A percentile compares a stretch with the other conserved stretches of the same genome.
Evolutionary conservation across 2,888 invertebrate species (phyloP).

Genomic region (Tenodera sinensis): DNA sequence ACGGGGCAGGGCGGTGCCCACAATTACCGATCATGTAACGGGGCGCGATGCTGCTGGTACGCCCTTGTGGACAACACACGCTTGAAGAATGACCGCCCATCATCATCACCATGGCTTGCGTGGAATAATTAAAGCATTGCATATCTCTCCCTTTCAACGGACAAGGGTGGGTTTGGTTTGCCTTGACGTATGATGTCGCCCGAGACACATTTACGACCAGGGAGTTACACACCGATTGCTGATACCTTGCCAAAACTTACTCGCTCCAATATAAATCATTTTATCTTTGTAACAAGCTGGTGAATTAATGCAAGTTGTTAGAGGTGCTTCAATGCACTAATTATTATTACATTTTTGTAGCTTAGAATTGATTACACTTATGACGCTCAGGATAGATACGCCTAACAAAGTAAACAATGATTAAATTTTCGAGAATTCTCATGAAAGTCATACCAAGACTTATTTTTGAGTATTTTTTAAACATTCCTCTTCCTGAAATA

Average conservation of each 20-base stretch:
- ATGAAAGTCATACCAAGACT: too few species aligned
- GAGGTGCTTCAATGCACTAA: too few species aligned
- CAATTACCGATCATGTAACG: conserved; percentile 17
- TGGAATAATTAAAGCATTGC: background rate
- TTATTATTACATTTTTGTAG: too few species aligned
- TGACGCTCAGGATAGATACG: too few species aligned
- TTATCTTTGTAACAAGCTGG: too few species aligned
- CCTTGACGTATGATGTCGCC: background rate
- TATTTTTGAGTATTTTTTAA: too few species aligned
- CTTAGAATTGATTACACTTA: too few species aligned
- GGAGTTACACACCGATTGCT: background rate
- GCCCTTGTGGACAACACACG: background rate
- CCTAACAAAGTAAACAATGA: too few species aligned
- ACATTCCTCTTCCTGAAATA: too few species aligned
- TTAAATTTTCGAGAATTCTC: too few species aligned
- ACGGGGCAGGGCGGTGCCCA: conserved; percentile 7
- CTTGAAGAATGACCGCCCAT: background rate
- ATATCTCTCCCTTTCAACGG: background rate
- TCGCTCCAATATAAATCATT: background rate
- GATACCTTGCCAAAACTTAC: background rate
- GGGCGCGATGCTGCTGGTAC: background rate
- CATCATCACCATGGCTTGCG: background rate
- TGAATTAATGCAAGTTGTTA: too few species aligned
- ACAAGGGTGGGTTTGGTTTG: background rate
- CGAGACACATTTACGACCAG: background rate